These are phyloP conservation scores for Mystacides longicornis DNA, from an alignment of 2,888 invertebrate genomes.

Conservation along the genomic window DNA sequence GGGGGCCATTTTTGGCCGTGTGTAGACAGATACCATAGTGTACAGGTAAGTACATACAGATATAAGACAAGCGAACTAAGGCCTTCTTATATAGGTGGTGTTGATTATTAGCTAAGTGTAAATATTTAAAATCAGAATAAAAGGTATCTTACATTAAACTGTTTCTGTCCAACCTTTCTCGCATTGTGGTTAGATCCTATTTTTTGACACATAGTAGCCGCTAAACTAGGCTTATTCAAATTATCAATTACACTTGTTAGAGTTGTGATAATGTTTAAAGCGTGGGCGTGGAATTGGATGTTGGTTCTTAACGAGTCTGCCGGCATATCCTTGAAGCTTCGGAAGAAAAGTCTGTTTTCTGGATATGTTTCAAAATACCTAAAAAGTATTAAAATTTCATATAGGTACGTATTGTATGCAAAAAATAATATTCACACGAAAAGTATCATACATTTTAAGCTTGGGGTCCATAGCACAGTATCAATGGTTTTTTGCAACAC, in stretches of 20 bases:
- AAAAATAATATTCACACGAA: too few relatives aligned
- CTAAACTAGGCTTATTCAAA: conserved; percentile 41
- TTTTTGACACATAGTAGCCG: conserved; percentile 42
- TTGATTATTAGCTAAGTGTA: too few relatives aligned
- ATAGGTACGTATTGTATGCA: background rate
- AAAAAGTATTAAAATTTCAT: conserved; percentile 21
- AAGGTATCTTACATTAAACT: conserved; percentile 36
- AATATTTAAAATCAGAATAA: background rate
- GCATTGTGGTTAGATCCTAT: conserved; percentile 40
- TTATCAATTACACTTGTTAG: conserved; percentile 38
- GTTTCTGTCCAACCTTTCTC: conserved; percentile 36
- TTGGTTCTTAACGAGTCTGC: conserved; percentile 38
- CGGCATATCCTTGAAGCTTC: conserved; percentile 36
- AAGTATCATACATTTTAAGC: too few relatives aligned
- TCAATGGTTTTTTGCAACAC: too few relatives aligned
- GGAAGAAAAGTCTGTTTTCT: conserved; percentile 41
- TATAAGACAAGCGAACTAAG: too few relatives aligned
- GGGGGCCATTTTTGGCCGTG: too few relatives aligned
- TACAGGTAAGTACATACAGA: too few relatives aligned
- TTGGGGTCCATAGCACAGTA: too few relatives aligned
- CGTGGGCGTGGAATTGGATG: conserved; percentile 45
- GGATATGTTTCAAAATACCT: conserved; percentile 40
- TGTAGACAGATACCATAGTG: too few relatives aligned
- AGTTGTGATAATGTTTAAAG: conserved; percentile 42
- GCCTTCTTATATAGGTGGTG: too few relatives aligned